Percentiles rank a stretch among this genome's conserved stretches.
phyloP scores from a whole-genome alignment of 2,113 vertebrate genomes.

The Penelope pileata region DNA sequence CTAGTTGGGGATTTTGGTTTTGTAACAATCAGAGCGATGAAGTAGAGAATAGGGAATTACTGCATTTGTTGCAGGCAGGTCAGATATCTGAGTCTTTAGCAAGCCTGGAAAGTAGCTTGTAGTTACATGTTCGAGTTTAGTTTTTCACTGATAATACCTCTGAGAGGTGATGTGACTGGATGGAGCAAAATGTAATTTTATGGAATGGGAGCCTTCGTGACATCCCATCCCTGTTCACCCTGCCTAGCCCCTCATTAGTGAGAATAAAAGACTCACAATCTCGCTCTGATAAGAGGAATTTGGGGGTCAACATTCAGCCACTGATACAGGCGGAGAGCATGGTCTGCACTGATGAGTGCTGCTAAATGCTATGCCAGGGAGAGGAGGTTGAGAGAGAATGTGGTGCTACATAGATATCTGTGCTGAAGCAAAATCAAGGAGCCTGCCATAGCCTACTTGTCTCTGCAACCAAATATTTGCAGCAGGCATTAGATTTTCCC shows the following conservation, averaged over 20 bases:
- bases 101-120: neutral
- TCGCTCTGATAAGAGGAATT: neutral
- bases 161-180: neutral
- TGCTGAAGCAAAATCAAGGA: neutral
- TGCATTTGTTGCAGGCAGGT: neutral
- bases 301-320: neutral
- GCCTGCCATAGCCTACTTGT: neutral
- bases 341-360: neutral
- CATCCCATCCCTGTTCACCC: neutral
- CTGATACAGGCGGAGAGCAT: accelerated
- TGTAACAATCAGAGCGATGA: neutral
- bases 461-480: neutral
- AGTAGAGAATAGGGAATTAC: neutral
- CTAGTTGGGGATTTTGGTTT: neutral
- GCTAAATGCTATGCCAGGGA: neutral
- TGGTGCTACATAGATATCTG: neutral
- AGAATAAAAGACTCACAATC: neutral
- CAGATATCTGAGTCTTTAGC: neutral
- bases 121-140: neutral
- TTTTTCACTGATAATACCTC: neutral
- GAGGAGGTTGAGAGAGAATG: neutral
- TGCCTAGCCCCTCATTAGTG: neutral
- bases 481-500: neutral
- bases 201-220: neutral
- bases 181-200: neutral